Evolutionary conservation across 2,888 invertebrate species (phyloP).

Genomic region (Caenorhabditis parvicauda): DNA sequence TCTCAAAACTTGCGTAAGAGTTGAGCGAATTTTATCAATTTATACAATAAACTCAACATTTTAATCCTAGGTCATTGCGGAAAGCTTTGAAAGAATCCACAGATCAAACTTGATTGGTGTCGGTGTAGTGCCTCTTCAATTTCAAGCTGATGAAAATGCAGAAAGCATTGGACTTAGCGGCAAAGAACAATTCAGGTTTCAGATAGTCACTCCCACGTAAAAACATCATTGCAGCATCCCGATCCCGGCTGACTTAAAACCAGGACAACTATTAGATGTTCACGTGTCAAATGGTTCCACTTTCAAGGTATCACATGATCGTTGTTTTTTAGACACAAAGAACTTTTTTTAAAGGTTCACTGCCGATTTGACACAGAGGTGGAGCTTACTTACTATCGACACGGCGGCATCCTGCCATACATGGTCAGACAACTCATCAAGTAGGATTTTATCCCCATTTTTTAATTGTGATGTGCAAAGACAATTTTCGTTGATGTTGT

Average conservation of each 20-base stretch:
- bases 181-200: constrained; percentile 72
- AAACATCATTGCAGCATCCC: too few relatives aligned
- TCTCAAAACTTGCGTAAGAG: too few relatives aligned
- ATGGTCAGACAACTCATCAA: constrained; percentile 77
- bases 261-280: constrained; percentile 48
- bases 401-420: constrained; percentile 95
- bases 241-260: constrained; percentile 49
- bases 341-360: constrained; percentile 76
- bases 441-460: too few relatives aligned
- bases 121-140: constrained; percentile 94
- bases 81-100: constrained; percentile 95
- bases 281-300: constrained; percentile 30
- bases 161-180: constrained; percentile 80
- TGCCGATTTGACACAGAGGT: constrained; percentile 94
- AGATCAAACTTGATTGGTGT: constrained; percentile 85
- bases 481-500: too few relatives aligned
- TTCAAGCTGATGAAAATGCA: constrained; percentile 77
- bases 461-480: too few relatives aligned
- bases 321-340: neutral
- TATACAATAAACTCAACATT: too few relatives aligned
- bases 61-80: constrained; percentile 78
- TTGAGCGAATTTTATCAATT: too few relatives aligned
- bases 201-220: too few relatives aligned
- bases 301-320: constrained; percentile 27
- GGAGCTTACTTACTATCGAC: constrained; percentile 84